Conservation (phyloP, 2,113 vertebrate species). For the Rostratula benghalensis region DNA sequence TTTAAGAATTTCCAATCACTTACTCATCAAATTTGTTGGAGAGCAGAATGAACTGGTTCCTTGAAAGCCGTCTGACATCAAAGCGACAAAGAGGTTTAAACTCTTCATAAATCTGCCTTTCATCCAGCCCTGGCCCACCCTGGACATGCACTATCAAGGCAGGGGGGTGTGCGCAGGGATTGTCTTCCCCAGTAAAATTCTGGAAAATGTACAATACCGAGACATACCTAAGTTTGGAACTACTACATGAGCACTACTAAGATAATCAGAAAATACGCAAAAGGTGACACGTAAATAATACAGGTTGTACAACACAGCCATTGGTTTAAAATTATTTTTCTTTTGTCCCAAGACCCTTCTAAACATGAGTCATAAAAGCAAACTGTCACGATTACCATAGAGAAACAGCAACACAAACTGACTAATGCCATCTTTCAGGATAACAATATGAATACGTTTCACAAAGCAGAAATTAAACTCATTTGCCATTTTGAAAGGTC, state of each 20-base stretch:
- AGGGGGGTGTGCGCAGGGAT: conserved; percentile 48
- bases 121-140: conserved; percentile 53
- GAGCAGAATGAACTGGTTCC: conserved; percentile 73
- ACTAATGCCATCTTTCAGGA: not conserved
- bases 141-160: conserved; percentile 61
- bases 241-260: not conserved
- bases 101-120: conserved; percentile 70
- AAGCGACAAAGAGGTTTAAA: conserved; percentile 72
- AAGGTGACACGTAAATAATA: not conserved
- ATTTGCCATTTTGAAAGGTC: not conserved
- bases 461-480: not conserved
- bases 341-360: not conserved
- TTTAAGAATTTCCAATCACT: conserved; percentile 8
- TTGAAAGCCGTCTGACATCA: conserved; percentile 63
- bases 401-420: not conserved
- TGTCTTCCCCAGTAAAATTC: conserved; percentile 76
- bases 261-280: not conserved
- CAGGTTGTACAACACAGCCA: not conserved
- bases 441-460: not conserved
- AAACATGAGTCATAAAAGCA: not conserved
- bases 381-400: not conserved
- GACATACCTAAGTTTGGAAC: not conserved
- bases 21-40: conserved; percentile 75
- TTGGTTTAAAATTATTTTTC: not conserved
- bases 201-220: conserved; percentile 25